These are phyloP conservation scores for Mohoua ochrocephala DNA, from an alignment of 2,113 vertebrate species.

Conservation along the genomic window DNA sequence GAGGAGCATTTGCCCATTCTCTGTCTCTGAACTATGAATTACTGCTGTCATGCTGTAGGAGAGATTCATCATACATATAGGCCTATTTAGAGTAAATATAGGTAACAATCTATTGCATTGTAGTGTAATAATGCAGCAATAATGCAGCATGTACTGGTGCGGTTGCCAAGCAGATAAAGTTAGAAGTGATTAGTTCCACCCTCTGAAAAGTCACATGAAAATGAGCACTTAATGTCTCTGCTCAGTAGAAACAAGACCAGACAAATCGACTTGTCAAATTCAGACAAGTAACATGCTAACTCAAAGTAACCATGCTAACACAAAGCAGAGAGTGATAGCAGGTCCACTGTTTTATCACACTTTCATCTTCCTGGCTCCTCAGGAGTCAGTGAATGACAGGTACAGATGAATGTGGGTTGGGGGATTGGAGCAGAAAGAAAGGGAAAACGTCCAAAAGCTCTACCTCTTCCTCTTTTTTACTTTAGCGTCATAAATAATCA, in stretches of 20 bases:
- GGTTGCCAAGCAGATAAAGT: neutral
- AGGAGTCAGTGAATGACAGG: neutral
- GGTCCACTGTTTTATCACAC: neutral
- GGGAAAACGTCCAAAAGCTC: neutral
- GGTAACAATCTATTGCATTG: neutral
- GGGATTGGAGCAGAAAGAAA: neutral
- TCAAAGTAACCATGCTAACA: neutral
- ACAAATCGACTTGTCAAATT: neutral
- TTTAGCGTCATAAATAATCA: neutral
- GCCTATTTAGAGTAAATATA: neutral
- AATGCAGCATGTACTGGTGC: neutral
- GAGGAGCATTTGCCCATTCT: neutral
- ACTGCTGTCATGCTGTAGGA: fast-evolving
- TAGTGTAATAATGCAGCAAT: neutral
- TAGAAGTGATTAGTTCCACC: neutral
- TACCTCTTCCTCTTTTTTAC: neutral
- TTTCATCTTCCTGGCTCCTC: neutral
- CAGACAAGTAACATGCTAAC: neutral
- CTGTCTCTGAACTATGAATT: neutral
- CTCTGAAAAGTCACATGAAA: neutral
- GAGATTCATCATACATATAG: neutral
- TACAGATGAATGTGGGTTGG: neutral
- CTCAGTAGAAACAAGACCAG: neutral
- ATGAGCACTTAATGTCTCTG: neutral
- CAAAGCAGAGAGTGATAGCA: neutral